These are phyloP conservation scores for Apogon talboti DNA, from an alignment of 2,797 vertebrate genomes.

Conservation along the genomic window DNA sequence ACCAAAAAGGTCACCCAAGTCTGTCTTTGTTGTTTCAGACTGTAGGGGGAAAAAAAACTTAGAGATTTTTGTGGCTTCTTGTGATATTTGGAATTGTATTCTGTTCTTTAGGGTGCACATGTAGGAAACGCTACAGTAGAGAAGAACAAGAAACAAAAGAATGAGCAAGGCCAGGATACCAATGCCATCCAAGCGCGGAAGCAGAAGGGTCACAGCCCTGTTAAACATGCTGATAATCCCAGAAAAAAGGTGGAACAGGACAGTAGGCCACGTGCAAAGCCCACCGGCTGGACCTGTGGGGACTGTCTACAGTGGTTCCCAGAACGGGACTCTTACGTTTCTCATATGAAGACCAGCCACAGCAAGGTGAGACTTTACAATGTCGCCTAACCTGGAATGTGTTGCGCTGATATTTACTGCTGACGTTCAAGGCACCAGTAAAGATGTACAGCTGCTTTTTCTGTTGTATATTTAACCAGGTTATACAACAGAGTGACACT, in stretches of 20 bases:
- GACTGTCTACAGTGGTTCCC: conserved; percentile 92
- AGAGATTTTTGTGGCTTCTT: not conserved
- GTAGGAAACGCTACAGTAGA: conserved; percentile 82
- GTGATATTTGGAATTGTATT: conserved; percentile 11
- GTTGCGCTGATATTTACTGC: not conserved
- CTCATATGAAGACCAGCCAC: conserved; percentile 92
- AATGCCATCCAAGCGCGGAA: conserved; percentile 63
- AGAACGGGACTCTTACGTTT: conserved; percentile 90
- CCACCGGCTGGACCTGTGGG: conserved; percentile 90
- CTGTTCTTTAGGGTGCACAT: conserved; percentile 84
- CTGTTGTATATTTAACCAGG: no score
- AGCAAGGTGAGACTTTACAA: conserved; percentile 84
- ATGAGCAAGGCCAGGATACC: conserved; percentile 63
- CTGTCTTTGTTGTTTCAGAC: no score
- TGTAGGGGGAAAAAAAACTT: no score
- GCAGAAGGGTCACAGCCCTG: conserved; percentile 53
- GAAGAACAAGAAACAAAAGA: conserved; percentile 70
- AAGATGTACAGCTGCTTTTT: no score
- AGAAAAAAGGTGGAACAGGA: conserved; percentile 75
- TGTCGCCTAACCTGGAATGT: not conserved
- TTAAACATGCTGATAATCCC: conserved; percentile 46
- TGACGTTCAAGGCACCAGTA: no score
- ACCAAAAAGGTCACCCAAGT: no score
- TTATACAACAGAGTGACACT: no score
- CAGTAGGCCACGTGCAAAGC: conserved; percentile 80